Percentiles rank a stretch among this genome's conserved stretches.
Evolutionary conservation across 2,797 vertebrate genomes (phyloP).

Genomic region (Natrix natrix): DNA sequence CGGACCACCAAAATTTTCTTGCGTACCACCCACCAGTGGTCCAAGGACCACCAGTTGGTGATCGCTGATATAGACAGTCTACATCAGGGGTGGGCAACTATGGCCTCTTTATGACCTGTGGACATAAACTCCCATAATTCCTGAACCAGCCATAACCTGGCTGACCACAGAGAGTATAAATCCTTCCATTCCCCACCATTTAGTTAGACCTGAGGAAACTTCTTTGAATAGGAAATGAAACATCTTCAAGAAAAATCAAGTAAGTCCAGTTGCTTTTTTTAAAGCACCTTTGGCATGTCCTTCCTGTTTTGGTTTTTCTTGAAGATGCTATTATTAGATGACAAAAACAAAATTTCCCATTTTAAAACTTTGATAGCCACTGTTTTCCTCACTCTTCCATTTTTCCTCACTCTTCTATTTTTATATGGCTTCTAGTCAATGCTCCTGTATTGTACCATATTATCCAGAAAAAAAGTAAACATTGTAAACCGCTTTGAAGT

Average conservation of each 20-base stretch:
- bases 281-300: neutral
- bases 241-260: neutral
- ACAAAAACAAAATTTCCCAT: neutral
- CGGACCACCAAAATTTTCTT: too few species aligned
- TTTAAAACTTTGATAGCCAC: neutral
- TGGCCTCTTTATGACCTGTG: neutral
- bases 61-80: too few species aligned
- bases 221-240: neutral
- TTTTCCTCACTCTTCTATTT: neutral
- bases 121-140: neutral
- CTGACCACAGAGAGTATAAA: neutral
- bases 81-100: neutral
- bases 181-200: neutral
- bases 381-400: neutral
- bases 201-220: neutral
- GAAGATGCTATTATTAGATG: neutral
- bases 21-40: too few species aligned
- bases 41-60: too few species aligned
- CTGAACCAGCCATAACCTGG: neutral
- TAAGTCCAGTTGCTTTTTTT: neutral
- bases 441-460: neutral
- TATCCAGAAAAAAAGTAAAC: neutral
- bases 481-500: neutral
- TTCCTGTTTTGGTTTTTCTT: neutral
- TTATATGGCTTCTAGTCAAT: neutral